A percentile compares a stretch with the other conserved stretches of the same genome.
Evolutionary conservation across 2,113 vertebrate species (phyloP).

Genomic region (Xiphophorus couchianus): DNA sequence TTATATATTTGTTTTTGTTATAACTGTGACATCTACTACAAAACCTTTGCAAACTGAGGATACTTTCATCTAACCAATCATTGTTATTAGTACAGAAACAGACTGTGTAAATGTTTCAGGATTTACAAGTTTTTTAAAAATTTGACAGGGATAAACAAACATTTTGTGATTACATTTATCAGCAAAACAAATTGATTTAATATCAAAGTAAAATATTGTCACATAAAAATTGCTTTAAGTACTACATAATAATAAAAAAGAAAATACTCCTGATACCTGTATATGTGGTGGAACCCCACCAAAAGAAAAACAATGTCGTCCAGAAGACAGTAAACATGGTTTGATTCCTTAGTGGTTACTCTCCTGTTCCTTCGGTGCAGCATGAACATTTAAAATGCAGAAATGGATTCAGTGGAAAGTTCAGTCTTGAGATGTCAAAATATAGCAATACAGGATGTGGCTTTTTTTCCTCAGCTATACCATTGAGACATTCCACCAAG

Average conservation of each 20-base stretch:
- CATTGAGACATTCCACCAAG: neutral
- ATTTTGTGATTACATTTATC: neutral
- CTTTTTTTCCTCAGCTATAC: neutral
- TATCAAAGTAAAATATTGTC: neutral
- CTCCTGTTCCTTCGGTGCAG: neutral
- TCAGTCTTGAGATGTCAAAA: neutral
- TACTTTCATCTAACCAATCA: too few relatives aligned
- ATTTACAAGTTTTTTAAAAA: too few relatives aligned
- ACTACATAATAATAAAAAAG: neutral
- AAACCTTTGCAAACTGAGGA: too few relatives aligned
- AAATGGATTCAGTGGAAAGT: conserved; percentile 8
- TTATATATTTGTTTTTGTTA: neutral
- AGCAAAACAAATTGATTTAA: neutral
- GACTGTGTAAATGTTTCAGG: too few relatives aligned
- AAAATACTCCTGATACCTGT: conserved; percentile 31
- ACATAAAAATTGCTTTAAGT: neutral
- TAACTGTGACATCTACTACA: neutral
- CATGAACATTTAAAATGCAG: neutral
- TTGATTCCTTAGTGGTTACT: neutral
- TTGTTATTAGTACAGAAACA: too few relatives aligned
- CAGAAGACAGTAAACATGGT: conserved; percentile 51
- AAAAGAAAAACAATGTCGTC: conserved; percentile 14
- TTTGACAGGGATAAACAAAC: too few relatives aligned
- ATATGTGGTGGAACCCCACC: neutral
- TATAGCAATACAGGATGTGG: conserved; percentile 20